Percentiles rank a stretch among this genome's conserved stretches.
Evolutionary conservation across 2,797 vertebrate genomes (phyloP).

Genomic region (Mionectes olivaceus): DNA sequence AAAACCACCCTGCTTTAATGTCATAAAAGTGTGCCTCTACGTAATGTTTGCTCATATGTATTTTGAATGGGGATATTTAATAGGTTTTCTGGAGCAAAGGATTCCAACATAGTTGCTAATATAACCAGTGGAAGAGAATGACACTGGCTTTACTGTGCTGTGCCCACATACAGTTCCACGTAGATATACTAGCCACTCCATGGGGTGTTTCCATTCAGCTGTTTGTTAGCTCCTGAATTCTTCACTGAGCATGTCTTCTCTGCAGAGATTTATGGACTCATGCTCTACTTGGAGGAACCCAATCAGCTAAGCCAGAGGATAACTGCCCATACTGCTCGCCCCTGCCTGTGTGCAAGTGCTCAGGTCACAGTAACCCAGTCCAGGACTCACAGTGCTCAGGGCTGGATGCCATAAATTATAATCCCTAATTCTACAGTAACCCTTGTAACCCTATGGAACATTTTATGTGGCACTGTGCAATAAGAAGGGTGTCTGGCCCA

Average conservation of each 20-base stretch:
- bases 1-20: background rate
- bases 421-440: background rate
- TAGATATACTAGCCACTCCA: rapidly evolving
- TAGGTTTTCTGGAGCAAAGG: background rate
- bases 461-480: rapidly evolving
- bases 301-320: background rate
- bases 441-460: background rate
- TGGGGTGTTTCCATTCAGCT: background rate
- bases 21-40: background rate
- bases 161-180: background rate
- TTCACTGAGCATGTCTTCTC: background rate
- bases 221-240: background rate
- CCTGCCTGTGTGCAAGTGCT: background rate
- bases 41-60: background rate
- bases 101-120: background rate
- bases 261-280: background rate
- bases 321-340: background rate
- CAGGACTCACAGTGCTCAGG: background rate
- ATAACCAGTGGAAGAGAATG: background rate
- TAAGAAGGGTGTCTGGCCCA: background rate
- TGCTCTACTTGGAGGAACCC: background rate
- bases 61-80: background rate
- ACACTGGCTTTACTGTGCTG: background rate
- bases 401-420: background rate
- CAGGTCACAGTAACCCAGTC: background rate